A percentile compares a stretch with the other conserved stretches of the same genome.
Evolutionary conservation across 2,113 vertebrate genomes (phyloP).

Genomic region (Nycticebus coucang): DNA sequence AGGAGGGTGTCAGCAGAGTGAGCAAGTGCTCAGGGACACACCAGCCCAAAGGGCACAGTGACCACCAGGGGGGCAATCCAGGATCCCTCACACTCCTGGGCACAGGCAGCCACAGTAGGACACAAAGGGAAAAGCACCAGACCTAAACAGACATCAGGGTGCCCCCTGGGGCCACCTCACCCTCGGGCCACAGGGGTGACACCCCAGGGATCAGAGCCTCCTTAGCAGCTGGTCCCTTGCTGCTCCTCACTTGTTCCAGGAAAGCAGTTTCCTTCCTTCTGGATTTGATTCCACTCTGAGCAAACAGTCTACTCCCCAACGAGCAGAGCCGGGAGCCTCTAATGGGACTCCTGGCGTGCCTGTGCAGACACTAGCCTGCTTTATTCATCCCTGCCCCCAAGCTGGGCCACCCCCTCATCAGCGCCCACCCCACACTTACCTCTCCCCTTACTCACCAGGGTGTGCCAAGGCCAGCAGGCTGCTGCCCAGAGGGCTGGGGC

Average conservation of each 20-base stretch:
- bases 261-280: slow-evolving; percentile 72
- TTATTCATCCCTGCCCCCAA: slow-evolving; percentile 69
- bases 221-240: neutral
- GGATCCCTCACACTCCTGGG: neutral
- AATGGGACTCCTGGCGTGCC: slow-evolving; percentile 74
- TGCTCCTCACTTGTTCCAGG: slow-evolving; percentile 65
- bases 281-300: slow-evolving; percentile 72
- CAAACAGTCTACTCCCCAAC: slow-evolving; percentile 77
- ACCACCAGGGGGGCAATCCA: neutral
- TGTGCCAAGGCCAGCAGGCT: slow-evolving; percentile 64
- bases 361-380: slow-evolving; percentile 78
- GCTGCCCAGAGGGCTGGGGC: slow-evolving; percentile 77
- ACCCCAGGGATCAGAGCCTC: neutral
- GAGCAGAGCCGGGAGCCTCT: slow-evolving; percentile 72
- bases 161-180: neutral
- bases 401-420: slow-evolving; percentile 43
- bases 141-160: neutral
- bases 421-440: slow-evolving; percentile 72
- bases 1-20: too few species aligned
- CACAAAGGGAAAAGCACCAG: neutral
- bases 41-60: neutral
- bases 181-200: neutral
- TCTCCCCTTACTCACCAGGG: slow-evolving; percentile 66
- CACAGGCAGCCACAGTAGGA: neutral
- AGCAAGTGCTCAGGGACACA: too few species aligned